Evolutionary conservation across 2,888 invertebrate genomes (phyloP).

Genomic region (Pecten maximus): DNA sequence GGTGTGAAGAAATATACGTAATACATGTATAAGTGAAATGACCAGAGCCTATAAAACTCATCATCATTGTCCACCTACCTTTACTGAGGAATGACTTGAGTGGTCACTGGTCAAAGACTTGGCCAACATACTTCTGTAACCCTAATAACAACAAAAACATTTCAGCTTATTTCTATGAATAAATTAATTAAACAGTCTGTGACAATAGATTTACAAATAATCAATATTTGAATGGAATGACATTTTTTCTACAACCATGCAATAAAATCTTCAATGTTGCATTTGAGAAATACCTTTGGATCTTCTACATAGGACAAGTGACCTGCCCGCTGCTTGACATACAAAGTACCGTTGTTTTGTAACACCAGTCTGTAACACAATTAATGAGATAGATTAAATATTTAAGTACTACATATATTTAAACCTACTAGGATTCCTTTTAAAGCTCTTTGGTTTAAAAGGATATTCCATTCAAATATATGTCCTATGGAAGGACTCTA

Average conservation of each 20-base stretch:
- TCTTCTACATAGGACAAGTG: constrained; percentile 93
- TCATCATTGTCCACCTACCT: constrained; percentile 62
- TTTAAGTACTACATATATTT: not conserved
- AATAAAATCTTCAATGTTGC: not conserved
- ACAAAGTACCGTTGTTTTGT: constrained; percentile 84
- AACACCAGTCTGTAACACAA: constrained; percentile 67
- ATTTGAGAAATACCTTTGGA: constrained; percentile 84
- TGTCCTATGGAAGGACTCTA: too few relatives aligned
- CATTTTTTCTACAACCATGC: too few relatives aligned
- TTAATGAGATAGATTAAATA: not conserved
- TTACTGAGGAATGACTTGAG: constrained; percentile 72
- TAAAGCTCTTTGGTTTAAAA: too few relatives aligned
- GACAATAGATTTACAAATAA: too few relatives aligned
- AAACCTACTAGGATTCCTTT: not conserved
- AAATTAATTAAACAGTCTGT: too few relatives aligned
- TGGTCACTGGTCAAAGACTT: constrained; percentile 78
- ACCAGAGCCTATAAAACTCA: not conserved
- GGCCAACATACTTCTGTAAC: constrained; percentile 79
- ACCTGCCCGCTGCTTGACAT: constrained; percentile 94
- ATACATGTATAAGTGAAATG: too few relatives aligned
- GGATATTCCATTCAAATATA: too few relatives aligned
- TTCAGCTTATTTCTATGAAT: too few relatives aligned
- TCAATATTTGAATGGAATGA: too few relatives aligned
- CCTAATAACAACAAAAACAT: constrained; percentile 59
- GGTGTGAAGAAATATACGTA: too few relatives aligned